phyloP scores from a whole-genome alignment of 1,140 invertebrate genomes.

The Drosophila bifasciata region DNA sequence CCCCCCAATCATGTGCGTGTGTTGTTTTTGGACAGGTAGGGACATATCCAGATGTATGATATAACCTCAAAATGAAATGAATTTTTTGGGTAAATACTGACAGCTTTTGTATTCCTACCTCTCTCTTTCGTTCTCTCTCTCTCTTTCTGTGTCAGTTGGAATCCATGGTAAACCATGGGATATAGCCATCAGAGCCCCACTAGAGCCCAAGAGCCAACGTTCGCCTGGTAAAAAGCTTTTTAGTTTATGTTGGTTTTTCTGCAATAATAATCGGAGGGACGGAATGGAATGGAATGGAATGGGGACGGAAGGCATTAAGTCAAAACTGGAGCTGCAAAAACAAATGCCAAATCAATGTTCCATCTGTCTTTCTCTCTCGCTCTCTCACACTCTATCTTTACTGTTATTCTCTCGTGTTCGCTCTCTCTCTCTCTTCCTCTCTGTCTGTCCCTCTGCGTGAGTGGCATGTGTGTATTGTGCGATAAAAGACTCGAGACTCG shows the following conservation, averaged over 20 bases:
- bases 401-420: not conserved
- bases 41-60: not conserved
- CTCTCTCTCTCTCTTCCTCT: slow-evolving; percentile 8
- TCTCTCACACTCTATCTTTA: not conserved
- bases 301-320: slow-evolving; percentile 50
- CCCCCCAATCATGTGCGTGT: not conserved
- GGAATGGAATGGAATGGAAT: slow-evolving; percentile 14
- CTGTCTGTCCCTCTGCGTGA: slow-evolving; percentile 29
- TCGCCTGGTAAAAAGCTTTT: slow-evolving; percentile 25
- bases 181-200: slow-evolving; percentile 2
- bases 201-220: slow-evolving; percentile 5
- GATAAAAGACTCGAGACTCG: slow-evolving; percentile 73
- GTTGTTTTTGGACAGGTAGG: slow-evolving; percentile 19
- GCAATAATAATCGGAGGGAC: slow-evolving; percentile 57
- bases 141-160: no score
- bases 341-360: slow-evolving; percentile 67
- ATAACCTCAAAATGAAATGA: slow-evolving; percentile 30
- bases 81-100: slow-evolving; percentile 1
- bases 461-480: slow-evolving; percentile 50
- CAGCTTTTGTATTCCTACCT: slow-evolving; percentile 21
- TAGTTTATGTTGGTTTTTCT: slow-evolving; percentile 46
- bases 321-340: slow-evolving; percentile 49
- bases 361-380: slow-evolving; percentile 19
- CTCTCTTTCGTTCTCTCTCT: not conserved
- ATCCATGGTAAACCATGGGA: slow-evolving; percentile 11